Base-by-base conservation (phyloP, 2,113 vertebrate genomes). In the Dolichallabes microphthalmus region DNA sequence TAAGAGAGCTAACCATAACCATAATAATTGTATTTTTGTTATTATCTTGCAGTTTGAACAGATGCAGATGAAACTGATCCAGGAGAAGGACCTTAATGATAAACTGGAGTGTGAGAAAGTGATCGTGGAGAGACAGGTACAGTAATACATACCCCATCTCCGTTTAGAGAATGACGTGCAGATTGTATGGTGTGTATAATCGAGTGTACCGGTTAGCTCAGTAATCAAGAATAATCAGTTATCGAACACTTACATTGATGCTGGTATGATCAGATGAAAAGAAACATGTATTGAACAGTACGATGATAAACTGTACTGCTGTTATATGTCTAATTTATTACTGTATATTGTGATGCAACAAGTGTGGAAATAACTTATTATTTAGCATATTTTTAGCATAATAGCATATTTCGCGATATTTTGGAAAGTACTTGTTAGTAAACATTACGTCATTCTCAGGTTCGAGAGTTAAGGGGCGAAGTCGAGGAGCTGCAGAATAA, bases 11-110 rank as follows among this genome's bases (percentile, higher is more conserved):
- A 22, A 20, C 19, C 45, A 52, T 74, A 52, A n/a, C 5, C 71
- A n/a, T n/a, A n/a, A n/a, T n/a, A n/a, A n/a, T n/a, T n/a, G 32
- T 35, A 35, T 35, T 1, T 2, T 35, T 12, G 32, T 85, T 2
- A 64, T 39, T 81, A 0, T 76, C 1, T 81, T 53, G 30, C 89
- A 95, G 94, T 91, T 77, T 0, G 94, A 95, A 82, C 94, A 94
- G 89, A 88, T 95, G 82, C 95, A 95, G 91, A 68, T 94, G 84
- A 95, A 95, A 87, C 13, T 95, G 85, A 90, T 95, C 52, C 93
- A 95, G 85, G 88, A 93, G 89, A 94, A 94, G 80, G 94, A 95
- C 79, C 86, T 92, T 27, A 95, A 89, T 9, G 94, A 95, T n/a
- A 86, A 92, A 81, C 88, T 95, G 92, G 93, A 95, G 15, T 90